Evolutionary conservation across 2,888 invertebrate species (phyloP).

Genomic region (Conomelus anceps): DNA sequence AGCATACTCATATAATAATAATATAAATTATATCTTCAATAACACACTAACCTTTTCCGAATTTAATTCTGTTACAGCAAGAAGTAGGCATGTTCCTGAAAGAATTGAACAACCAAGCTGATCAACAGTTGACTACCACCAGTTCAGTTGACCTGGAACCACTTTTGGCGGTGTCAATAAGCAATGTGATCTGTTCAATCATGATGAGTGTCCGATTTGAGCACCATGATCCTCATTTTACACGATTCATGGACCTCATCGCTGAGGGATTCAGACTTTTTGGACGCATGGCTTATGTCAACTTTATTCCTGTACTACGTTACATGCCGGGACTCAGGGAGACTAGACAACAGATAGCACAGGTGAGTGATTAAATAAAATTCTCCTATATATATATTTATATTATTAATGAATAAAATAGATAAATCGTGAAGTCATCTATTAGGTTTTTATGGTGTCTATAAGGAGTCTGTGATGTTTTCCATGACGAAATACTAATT

Average conservation of each 20-base stretch:
- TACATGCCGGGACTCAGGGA: conserved; percentile 50
- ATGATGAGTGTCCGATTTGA: conserved; percentile 83
- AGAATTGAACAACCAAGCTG: conserved; percentile 55
- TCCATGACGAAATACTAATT: too few relatives aligned
- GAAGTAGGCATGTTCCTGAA: conserved; percentile 71
- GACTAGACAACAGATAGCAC: conserved; percentile 49
- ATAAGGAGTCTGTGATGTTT: too few relatives aligned
- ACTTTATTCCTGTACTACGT: conserved; percentile 74
- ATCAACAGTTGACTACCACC: conserved; percentile 37
- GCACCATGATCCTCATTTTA: conserved; percentile 67
- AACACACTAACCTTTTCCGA: conserved; percentile 35
- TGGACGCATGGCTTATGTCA: conserved; percentile 72
- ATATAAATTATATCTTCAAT: too few relatives aligned
- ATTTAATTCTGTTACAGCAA: conserved; percentile 44
- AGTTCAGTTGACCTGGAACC: conserved; percentile 67
- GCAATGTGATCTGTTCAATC: conserved; percentile 85
- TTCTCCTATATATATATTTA: not conserved
- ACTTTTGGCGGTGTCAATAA: conserved; percentile 70
- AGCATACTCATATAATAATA: too few relatives aligned
- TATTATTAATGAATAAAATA: too few relatives aligned
- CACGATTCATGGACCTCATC: conserved; percentile 74
- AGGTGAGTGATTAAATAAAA: conserved; percentile 40
- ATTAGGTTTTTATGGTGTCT: too few relatives aligned
- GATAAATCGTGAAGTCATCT: too few relatives aligned
- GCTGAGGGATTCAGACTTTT: conserved; percentile 87